These are phyloP conservation scores for Villa cingulata DNA, from an alignment of 2,888 invertebrate genomes.

Conservation along the genomic window DNA sequence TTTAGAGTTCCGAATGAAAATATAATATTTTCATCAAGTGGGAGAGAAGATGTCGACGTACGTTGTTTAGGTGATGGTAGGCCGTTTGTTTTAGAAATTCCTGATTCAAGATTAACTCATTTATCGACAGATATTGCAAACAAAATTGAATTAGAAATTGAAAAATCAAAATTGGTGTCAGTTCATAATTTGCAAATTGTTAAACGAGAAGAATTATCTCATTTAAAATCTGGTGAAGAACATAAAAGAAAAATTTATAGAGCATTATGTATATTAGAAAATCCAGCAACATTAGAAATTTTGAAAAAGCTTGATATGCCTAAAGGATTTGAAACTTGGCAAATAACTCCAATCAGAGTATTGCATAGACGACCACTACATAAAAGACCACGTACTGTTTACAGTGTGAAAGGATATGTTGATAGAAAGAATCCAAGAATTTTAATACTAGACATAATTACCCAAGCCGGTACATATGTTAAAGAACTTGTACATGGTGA, in stretches of 20 bases:
- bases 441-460: constrained; percentile 54
- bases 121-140: constrained; percentile 40
- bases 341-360: constrained; percentile 83
- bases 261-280: constrained; percentile 52
- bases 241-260: constrained; percentile 76
- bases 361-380: constrained; percentile 71
- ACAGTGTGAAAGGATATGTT: constrained; percentile 45
- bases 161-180: constrained; percentile 40
- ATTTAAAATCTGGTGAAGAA: constrained; percentile 76
- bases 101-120: constrained; percentile 47
- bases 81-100: constrained; percentile 82
- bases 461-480: constrained; percentile 90
- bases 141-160: constrained; percentile 44
- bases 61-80: constrained; percentile 81
- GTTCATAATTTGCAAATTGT: constrained; percentile 52
- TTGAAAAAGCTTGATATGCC: constrained; percentile 37
- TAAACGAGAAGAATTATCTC: constrained; percentile 48
- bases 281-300: constrained; percentile 38
- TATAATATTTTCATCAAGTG: constrained; percentile 78
- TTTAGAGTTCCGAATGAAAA: constrained; percentile 21
- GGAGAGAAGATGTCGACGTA: constrained; percentile 95
- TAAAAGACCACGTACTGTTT: constrained; percentile 50
- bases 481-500: constrained; percentile 98
- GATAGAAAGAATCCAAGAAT: constrained; percentile 36
- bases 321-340: constrained; percentile 45